Evolutionary conservation across 2,113 vertebrate genomes (phyloP), one percentile per base, ranked within the genome.

Genomic region (Mobula birostris): DNA sequence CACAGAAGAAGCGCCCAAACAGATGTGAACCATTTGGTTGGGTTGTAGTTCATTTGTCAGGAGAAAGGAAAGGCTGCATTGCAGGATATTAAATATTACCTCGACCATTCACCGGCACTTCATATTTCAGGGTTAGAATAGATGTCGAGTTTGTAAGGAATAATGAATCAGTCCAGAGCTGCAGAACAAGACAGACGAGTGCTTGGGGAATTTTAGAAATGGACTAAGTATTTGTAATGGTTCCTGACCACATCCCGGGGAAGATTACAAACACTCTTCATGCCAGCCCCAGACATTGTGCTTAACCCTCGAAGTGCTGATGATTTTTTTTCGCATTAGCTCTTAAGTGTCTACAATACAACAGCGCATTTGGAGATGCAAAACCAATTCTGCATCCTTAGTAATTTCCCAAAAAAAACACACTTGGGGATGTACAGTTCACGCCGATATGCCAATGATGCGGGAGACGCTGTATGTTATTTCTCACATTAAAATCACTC

Each of bases 71-170:
- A 95, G 96, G 80, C 95, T 96, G 95, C 93, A 95, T 96, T 96
- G 96, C 96, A 97, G 96, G 96, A 97, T 97, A 96, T 96, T 97
- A 97, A 97, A 97, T 97, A 96, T 97, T 97, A 97, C 96, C 95
- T 96, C 95, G 95, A 95, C 96, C 95, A 95, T 96, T 97, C 96
- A 96, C 96, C 95, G 96, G 96, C 96, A 97, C 97, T 97, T 97
- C 96, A 96, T 97, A 97, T 97, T 97, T 97, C 96, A 97, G 96
- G 95, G 95, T 96, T 95, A 95, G 96, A 96, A 96, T 95, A 95
- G 96, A 96, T 95, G 95, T 94, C 94, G 95, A 94, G 95, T 95
- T 96, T 95, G 95, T 95, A 94, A 96, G 95, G 95, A 95, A 74
- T 93, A 93, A 96, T 97, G 96, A 96, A 96, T 96, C 96, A 97